Evolutionary conservation across 2,113 vertebrate species (phyloP).

Genomic region (Antechinus stuartii): DNA sequence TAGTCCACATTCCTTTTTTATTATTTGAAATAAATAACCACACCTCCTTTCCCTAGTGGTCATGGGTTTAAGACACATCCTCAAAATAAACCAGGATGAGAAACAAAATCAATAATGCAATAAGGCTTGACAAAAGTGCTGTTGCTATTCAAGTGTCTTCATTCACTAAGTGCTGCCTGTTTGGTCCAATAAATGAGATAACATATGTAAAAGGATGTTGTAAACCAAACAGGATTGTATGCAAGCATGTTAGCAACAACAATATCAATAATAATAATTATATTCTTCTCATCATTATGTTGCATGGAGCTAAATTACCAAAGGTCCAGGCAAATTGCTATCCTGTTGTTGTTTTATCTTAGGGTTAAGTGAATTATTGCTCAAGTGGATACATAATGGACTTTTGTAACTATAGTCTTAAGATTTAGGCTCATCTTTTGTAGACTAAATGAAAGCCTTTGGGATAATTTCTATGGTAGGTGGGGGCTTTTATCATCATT

Average conservation of each 20-base stretch:
- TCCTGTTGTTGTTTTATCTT: not conserved
- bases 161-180: fast-evolving
- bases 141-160: not conserved
- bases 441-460: not conserved
- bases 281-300: not conserved
- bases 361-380: not conserved
- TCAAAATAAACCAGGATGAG: constrained; percentile 49
- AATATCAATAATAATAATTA: not conserved
- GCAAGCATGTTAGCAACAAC: not conserved
- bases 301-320: not conserved
- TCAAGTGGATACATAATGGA: not conserved
- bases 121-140: not conserved
- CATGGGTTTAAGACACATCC: constrained; percentile 41
- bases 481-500: not conserved
- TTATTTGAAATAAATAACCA: constrained; percentile 61
- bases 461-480: not conserved
- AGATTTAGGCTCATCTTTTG: not conserved
- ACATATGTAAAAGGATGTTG: not conserved
- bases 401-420: not conserved
- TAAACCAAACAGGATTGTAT: not conserved
- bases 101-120: constrained; percentile 47
- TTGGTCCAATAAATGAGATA: not conserved
- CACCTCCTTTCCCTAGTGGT: constrained; percentile 15
- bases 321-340: not conserved
- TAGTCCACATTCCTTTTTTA: constrained; percentile 56